Evolutionary conservation across 1,140 invertebrate species (phyloP).

Genomic region (Calosoma granatense): DNA sequence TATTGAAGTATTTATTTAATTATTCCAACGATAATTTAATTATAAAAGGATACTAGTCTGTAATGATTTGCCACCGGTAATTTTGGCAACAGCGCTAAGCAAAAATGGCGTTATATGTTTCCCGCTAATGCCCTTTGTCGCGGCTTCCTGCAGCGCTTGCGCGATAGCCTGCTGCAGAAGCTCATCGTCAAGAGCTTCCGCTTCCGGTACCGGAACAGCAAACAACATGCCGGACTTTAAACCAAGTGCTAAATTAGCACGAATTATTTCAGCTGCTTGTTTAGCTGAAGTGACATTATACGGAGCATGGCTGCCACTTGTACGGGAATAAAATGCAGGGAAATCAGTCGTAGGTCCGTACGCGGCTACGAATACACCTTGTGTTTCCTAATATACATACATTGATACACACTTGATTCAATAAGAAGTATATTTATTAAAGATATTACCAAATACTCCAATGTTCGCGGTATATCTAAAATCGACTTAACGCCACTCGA

Average conservation of each 20-base stretch:
- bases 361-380: constrained; percentile 83
- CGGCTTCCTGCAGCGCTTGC: constrained; percentile 57
- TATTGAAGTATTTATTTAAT: too few relatives aligned
- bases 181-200: constrained; percentile 48
- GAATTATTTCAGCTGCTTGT: constrained; percentile 65
- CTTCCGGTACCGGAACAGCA: constrained; percentile 80
- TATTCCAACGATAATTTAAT: too few relatives aligned
- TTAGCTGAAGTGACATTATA: constrained; percentile 47
- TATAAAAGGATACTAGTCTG: constrained; percentile 56
- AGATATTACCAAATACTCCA: constrained; percentile 77
- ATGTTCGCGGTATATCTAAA: constrained; percentile 84
- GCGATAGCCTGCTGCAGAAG: constrained; percentile 61
- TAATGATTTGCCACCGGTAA: constrained; percentile 73
- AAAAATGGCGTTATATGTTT: constrained; percentile 92
- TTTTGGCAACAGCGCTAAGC: constrained; percentile 59
- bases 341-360: constrained; percentile 55
- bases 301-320: constrained; percentile 59
- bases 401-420: too few relatives aligned
- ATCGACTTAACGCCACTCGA: constrained; percentile 97
- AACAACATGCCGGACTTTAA: constrained; percentile 76
- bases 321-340: constrained; percentile 82
- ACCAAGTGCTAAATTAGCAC: constrained; percentile 42
- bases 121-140: constrained; percentile 54
- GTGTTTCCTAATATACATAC: constrained; percentile 69
- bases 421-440: too few relatives aligned